A percentile compares a stretch with the other conserved stretches of the same genome.
Evolutionary conservation across 2,113 vertebrate genomes (phyloP).

Genomic region (Proteles cristata): DNA sequence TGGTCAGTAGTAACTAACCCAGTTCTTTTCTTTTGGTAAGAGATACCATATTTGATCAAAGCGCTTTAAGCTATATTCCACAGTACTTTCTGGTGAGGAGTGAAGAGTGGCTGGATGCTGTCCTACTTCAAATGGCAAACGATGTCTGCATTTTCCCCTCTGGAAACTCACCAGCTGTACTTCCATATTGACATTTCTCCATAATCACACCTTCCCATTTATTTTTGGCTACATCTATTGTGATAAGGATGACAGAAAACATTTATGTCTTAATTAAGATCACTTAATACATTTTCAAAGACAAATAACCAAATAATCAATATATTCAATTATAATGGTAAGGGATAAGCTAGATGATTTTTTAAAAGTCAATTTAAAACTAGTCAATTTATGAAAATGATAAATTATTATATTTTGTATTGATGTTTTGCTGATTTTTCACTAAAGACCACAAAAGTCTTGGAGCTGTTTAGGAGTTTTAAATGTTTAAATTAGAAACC

Average conservation of each 20-base stretch:
- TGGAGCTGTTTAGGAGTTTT: constrained; percentile 70
- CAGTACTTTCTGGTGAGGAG: constrained; percentile 52
- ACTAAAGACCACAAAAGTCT: constrained; percentile 66
- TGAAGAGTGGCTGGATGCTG: constrained; percentile 63
- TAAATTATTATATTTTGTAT: constrained; percentile 53
- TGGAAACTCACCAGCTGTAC: constrained; percentile 76
- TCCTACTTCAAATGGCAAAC: constrained; percentile 73
- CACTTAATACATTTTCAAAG: constrained; percentile 62
- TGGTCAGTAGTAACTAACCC: constrained; percentile 30
- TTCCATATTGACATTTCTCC: constrained; percentile 77
- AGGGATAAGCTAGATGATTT: constrained; percentile 60
- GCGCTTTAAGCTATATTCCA: constrained; percentile 27
- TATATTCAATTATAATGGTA: constrained; percentile 51
- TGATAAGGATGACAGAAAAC: constrained; percentile 69
- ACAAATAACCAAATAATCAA: constrained; percentile 44
- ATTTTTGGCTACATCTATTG: constrained; percentile 77
- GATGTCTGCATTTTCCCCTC: constrained; percentile 60
- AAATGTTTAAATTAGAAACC: constrained; percentile 59
- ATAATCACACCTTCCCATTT: constrained; percentile 70
- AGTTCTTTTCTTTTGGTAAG: constrained; percentile 1
- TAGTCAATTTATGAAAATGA: constrained; percentile 40
- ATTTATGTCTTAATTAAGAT: constrained; percentile 46
- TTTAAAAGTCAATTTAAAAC: constrained; percentile 62
- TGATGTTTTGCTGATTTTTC: constrained; percentile 64
- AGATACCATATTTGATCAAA: constrained; percentile 54